Base-by-base conservation (phyloP, 2,797 vertebrate genomes). In the Anabacerthia variegaticeps region DNA sequence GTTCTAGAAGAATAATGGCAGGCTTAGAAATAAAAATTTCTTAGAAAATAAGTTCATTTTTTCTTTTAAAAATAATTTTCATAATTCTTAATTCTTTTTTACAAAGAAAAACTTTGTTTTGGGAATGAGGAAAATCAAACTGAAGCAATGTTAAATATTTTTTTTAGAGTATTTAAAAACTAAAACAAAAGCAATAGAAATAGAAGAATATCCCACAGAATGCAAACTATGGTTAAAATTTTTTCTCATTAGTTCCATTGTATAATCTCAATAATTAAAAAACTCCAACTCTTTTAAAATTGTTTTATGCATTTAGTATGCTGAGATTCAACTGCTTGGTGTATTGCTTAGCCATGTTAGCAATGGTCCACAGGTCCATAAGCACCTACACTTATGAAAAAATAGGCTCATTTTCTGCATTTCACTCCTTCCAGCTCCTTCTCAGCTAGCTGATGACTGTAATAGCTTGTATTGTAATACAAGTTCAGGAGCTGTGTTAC, bases 251-350 rank as follows among this genome's bases (percentile, higher is more conserved):
- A 30, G 12, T 72, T 88, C 55, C 14, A 30, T 4, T 77, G 4
- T 22, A 11, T 65, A 51, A 79, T 71, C 26, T 68, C 58, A 58
- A 12, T 10, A 66, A 51, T 51, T 81, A 44, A 7, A 51, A 68
- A 90, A 56, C 28, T 80, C 7, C 18, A 51, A 28, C 4, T 76
- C 16, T 62, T 77, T 63, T 23, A 3, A 55, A 90, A 68, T 65
- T 10, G 61, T 32, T 76, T 54, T 20, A 44, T 0, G 0, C 41
- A 26, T 88, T 77, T 58, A 71, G 3, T 2, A 1, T 10, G 15
- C 39, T 73, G 59, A 74, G 72, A 76, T 79, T 74, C 78, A 71
- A 24, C 63, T 69, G 6, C 46, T 69, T 51, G 58, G 52, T 41
- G 84, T 81, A 75, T 59, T 65, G 66, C 30, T 83, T 69, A 77